Base-by-base conservation (phyloP, 2,797 vertebrate species). In the Rallus crepitans region DNA sequence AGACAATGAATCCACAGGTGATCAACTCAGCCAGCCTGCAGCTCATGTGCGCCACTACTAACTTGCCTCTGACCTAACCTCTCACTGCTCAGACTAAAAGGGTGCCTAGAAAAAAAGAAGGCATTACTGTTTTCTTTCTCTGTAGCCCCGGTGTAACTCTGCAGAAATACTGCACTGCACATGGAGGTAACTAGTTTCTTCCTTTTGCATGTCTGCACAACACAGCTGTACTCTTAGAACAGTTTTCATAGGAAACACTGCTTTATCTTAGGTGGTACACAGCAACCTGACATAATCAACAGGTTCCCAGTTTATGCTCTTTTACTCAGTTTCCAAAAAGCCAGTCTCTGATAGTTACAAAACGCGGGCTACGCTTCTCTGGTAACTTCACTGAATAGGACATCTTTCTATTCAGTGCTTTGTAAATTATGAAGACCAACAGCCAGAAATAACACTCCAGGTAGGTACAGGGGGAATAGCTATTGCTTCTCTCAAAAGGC, bases 261-360 rank as follows among this genome's bases (percentile, higher is more conserved):
- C 7, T 78, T 92, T 72, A 56, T 31, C 23, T 91, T 55, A 61
- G 0, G 1, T 0, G 5, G 48, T 50, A 27, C 25, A 24, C 2
- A 20, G 39, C 57, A 87, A 89, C 33, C 40, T 23, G 57, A 7
- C 13, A 31, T 23, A 35, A 75, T 37, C n/a, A 92, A 77, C 11
- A 78, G 30, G 39, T 47, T 59, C 45, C 0, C 1, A 76, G 53
- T 45, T 68, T 27, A 65, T 0, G 0, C 28, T 82, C 7, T 2
- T 55, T 37, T 31, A 15, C 31, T 79, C 25, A 4, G 15, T 35
- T 87, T 72, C 66, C 55, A 75, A 75, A 42, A 50, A 23, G 13
- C 30, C 21, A 61, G 30, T 8, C 39, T 50, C 73, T 64, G 66
- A 5, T 39, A 42, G 16, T 76, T 61, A 52, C 33, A 81, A 68